phyloP scores from a whole-genome alignment of 2,888 invertebrate species.

The Zootermopsis nevadensis region DNA sequence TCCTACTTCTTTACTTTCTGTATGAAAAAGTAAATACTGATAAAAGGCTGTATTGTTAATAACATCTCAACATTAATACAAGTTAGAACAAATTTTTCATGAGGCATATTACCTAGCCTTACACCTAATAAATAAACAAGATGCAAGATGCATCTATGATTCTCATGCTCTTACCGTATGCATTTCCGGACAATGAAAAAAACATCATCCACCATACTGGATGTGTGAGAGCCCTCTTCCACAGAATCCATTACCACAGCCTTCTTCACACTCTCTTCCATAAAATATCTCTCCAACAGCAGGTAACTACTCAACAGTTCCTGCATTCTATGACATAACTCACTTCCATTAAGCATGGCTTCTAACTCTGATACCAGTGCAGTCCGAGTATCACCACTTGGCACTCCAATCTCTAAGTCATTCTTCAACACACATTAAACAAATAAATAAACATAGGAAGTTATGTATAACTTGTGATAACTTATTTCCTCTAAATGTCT shows the following conservation, averaged over 20 bases:
- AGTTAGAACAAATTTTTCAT: no score
- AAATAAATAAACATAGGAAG: not conserved
- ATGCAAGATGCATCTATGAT: no score
- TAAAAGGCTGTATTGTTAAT: no score
- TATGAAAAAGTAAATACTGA: no score
- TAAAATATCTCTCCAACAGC: conserved; percentile 91
- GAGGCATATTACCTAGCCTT: no score
- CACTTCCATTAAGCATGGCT: conserved; percentile 76
- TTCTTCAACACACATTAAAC: conserved; percentile 61
- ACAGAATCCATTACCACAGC: conserved; percentile 84
- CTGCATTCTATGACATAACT: conserved; percentile 81
- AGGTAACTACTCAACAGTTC: conserved; percentile 90
- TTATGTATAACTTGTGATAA: not conserved
- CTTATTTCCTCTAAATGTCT: no score
- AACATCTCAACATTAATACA: no score
- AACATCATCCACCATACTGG: conserved; percentile 96
- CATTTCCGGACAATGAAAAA: conserved; percentile 98
- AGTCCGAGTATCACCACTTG: conserved; percentile 49
- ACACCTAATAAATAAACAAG: no score
- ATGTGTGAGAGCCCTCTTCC: conserved; percentile 79
- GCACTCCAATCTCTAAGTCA: conserved; percentile 71
- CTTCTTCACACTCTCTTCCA: conserved; percentile 94
- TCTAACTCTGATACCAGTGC: conserved; percentile 68
- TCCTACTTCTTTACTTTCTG: no score
- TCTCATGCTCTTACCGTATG: conserved; percentile 72